A percentile compares a stretch with the other conserved stretches of the same genome.
These are phyloP conservation scores for Gerosis bhagava DNA, from an alignment of 2,888 invertebrate genomes.

Conservation along the genomic window DNA sequence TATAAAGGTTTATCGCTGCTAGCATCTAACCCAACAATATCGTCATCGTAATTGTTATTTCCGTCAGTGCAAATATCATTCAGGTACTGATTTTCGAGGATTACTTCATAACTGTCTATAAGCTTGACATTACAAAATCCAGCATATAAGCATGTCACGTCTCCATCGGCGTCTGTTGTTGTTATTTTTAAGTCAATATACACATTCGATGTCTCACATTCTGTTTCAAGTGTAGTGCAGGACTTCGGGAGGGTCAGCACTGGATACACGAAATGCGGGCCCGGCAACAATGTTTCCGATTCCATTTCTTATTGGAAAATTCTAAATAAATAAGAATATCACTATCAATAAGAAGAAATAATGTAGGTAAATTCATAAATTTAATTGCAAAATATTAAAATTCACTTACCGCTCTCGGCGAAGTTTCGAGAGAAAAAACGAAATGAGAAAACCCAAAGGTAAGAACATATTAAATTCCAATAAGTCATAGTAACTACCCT, in stretches of 20 bases:
- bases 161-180: conserved; percentile 58
- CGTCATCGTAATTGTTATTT: conserved; percentile 35
- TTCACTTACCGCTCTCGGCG: too few species aligned
- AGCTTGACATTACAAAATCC: conserved; percentile 65
- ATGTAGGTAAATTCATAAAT: conserved; percentile 43
- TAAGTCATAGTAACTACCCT: too few species aligned
- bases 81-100: conserved; percentile 28
- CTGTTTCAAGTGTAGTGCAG: conserved; percentile 55
- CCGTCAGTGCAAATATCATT: conserved; percentile 40
- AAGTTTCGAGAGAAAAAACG: too few species aligned
- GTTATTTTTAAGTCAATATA: conserved; percentile 59
- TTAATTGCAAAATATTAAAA: too few species aligned
- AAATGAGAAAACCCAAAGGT: too few species aligned
- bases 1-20: conserved; percentile 33
- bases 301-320: conserved; percentile 49
- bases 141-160: conserved; percentile 52
- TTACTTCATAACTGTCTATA: conserved; percentile 49
- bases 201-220: conserved; percentile 53
- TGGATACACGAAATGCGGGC: conserved; percentile 50
- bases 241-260: conserved; percentile 61
- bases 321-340: conserved; percentile 40
- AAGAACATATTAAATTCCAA: too few species aligned
- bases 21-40: conserved; percentile 33
- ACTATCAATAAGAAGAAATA: too few species aligned
- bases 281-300: conserved; percentile 18